Base-by-base conservation (phyloP, 1,140 invertebrate genomes). In the Chymomyza costata region DNA sequence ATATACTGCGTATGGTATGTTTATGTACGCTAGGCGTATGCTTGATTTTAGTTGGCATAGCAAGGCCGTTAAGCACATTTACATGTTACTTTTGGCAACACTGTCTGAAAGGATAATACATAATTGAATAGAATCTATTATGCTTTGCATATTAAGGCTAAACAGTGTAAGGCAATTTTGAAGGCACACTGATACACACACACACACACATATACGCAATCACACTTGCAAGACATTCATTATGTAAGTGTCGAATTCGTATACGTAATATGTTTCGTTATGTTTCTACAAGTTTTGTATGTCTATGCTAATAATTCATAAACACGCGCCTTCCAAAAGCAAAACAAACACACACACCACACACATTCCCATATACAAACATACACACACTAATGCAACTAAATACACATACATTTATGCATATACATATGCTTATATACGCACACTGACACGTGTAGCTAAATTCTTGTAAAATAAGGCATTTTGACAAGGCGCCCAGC, bases 261-360 rank as follows among this genome's bases (percentile, higher is more conserved):
- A 3, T 34, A 11, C n/a, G 18, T 14, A n/a, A n/a, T n/a, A 6
- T 31, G 43, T 30, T 6, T 34, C 6, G 15, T 45, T 25, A 17
- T 5, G 32, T 30, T 35, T 17, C 28, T 21, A n/a, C n/a, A n/a
- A n/a, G 45, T 34, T 30, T 45, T 46, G 56, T 65, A 2, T 54
- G 40, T 52, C 48, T 47, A 44, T 61, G 45, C 66, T 70, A 64
- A 70, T 70, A 70, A 70, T 70, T 70, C 66, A 70, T 70, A 70
- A 65, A 65, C 66, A 70, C 60, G 66, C 60, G 60, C 66, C 66
- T 55, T 46, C 48, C 56, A 59, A 69, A 54, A 63, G 49, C 65
- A 52, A 18, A 41, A 50, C 48, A 54, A 49, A 49, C 46, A 63
- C 65, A 51, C 39, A 52, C 41, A 18, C 61, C 37, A 51, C 37